Evolutionary conservation across 2,113 vertebrate species (phyloP), one percentile per base, ranked within the genome.

Genomic region (Ameiurus melas): DNA sequence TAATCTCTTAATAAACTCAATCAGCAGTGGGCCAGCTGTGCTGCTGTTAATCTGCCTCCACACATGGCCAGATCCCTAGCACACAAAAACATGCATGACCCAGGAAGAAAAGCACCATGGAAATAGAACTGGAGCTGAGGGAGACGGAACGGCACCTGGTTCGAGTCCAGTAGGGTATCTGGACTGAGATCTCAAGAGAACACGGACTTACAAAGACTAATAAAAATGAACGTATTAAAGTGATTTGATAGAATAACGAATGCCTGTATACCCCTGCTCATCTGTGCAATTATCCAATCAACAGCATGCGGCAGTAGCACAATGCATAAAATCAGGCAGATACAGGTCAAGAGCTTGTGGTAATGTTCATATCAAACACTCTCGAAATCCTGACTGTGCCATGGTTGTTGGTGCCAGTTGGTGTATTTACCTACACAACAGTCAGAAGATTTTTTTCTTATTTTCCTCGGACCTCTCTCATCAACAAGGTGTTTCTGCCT

Each of bases 1-100:
- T 89, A 85, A 87, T 58, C 83, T 68, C 36, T 60, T 89, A 84
- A 87, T 87, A 82, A 82, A 83, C 64, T 53, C 71, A 64, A 89
- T 81, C 87, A 90, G 84, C 82, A 73, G 62, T 81, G 30, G 30
- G 10, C 20, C 75, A 86, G 81, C 87, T 73, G 75, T 47, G 51
- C 55, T 64, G 39, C n/a, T 85, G 58, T 62, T 77, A 66, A 58
- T 75, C 82, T 84, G 77, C 20, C n/a, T 3, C 51, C 55, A 53
- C n/a, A 84, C 22, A 77, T 73, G 73, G 57, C 66, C 3, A 13
- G 71, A 36, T 80, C n/a, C 53, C 17, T 57, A 33, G 55, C 73
- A 86, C 85, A 86, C 85, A 64, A 8, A 47, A 33, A 51, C 77
- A 13, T 39, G 53, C 53, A 30, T 36, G 51, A 81, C n/a, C 53